Evolutionary conservation across 1,140 invertebrate genomes (phyloP).

Genomic region (Brachionus asplanchnoidis): DNA sequence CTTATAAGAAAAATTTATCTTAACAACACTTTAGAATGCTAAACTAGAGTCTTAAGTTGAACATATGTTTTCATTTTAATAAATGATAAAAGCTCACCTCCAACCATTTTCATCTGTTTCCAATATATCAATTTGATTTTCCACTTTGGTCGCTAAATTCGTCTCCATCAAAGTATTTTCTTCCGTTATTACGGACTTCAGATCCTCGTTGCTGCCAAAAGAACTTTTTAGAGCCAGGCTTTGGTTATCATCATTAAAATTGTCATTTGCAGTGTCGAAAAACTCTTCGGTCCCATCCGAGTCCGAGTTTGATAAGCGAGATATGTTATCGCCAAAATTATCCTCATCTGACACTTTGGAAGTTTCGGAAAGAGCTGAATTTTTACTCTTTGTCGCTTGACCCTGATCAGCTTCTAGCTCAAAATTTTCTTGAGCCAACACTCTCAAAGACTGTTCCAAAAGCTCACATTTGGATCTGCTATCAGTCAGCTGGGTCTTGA

Average conservation of each 20-base stretch:
- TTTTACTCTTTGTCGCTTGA: neutral
- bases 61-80: neutral
- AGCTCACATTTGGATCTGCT: conserved; percentile 15
- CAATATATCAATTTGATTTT: neutral
- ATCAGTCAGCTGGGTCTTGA: neutral
- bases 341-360: neutral
- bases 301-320: neutral
- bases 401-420: conserved; percentile 11
- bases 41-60: neutral
- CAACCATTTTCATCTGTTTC: conserved; percentile 14
- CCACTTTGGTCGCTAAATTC: neutral
- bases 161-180: neutral
- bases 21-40: neutral
- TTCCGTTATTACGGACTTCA: neutral
- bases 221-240: neutral
- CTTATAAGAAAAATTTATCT: neutral
- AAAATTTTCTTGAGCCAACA: conserved; percentile 32
- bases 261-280: conserved; percentile 18
- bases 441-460: conserved; percentile 31
- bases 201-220: neutral
- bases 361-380: neutral
- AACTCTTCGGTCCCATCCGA: conserved; percentile 8
- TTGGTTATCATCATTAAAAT: neutral
- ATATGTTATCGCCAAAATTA: neutral
- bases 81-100: neutral